These are phyloP conservation scores for Hylaea fasciaria DNA, from an alignment of 2,888 invertebrate species.

Conservation along the genomic window DNA sequence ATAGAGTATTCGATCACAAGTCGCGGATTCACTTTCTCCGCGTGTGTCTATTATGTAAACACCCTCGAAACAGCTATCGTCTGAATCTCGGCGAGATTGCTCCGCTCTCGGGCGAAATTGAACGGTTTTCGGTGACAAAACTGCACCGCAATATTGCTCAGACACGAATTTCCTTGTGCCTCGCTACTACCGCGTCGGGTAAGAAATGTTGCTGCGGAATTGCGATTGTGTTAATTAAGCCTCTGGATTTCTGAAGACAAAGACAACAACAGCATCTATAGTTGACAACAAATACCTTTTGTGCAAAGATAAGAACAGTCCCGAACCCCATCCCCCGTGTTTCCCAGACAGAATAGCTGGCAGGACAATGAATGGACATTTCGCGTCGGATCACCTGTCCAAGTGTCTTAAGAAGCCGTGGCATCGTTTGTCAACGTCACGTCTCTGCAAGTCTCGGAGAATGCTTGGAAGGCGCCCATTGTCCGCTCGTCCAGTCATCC, in stretches of 20 bases:
- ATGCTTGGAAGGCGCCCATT: conserved; percentile 65
- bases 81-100: conserved; percentile 51
- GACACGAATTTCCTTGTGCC: conserved; percentile 20
- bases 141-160: conserved; percentile 31
- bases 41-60: conserved; percentile 58
- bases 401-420: conserved; percentile 64
- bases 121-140: conserved; percentile 37
- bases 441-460: conserved; percentile 52
- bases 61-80: conserved; percentile 53
- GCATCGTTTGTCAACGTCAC: conserved; percentile 74
- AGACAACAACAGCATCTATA: conserved; percentile 31
- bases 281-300: conserved; percentile 42
- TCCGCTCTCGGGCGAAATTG: conserved; percentile 38
- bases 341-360: conserved; percentile 53
- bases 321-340: conserved; percentile 32
- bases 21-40: conserved; percentile 54
- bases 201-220: conserved; percentile 12
- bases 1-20: conserved; percentile 54
- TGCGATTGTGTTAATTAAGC: conserved; percentile 24
- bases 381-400: conserved; percentile 75
- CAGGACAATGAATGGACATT: conserved; percentile 68
- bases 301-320: conserved; percentile 47
- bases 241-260: conserved; percentile 13
- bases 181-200: conserved; percentile 6
- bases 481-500: conserved; percentile 59